Evolutionary conservation across 2,888 invertebrate species (phyloP).

Genomic region (Calameuta filiformis): DNA sequence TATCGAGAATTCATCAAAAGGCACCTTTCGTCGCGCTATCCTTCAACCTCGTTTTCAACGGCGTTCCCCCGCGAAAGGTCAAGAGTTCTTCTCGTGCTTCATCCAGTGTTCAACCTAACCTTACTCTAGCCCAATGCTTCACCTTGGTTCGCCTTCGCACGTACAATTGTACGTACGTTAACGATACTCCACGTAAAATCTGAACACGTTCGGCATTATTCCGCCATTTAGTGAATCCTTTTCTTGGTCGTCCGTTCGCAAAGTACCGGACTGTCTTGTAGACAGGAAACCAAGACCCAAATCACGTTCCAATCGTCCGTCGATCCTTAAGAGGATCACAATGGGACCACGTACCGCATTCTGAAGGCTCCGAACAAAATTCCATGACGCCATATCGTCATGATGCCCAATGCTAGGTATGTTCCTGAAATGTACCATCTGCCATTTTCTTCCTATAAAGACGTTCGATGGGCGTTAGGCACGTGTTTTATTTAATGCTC

Average conservation of each 20-base stretch:
- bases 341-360: neutral
- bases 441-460: neutral
- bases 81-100: neutral
- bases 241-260: neutral
- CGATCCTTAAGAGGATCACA: slow-evolving; percentile 31
- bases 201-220: neutral
- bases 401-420: neutral
- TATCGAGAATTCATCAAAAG: neutral
- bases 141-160: neutral
- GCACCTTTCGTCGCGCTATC: neutral
- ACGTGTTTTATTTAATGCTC: neutral
- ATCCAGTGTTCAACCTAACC: neutral
- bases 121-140: neutral
- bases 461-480: neutral
- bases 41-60: neutral
- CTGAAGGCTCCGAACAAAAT: neutral
- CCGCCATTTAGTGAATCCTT: neutral
- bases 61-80: neutral
- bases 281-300: slow-evolving; percentile 37
- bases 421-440: neutral
- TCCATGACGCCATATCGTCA: neutral
- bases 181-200: neutral
- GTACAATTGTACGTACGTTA: neutral
- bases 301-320: slow-evolving; percentile 32
- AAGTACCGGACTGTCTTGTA: slow-evolving; percentile 9